phyloP scores from a whole-genome alignment of 1,140 invertebrate genomes.

The Helicoverpa zea region DNA sequence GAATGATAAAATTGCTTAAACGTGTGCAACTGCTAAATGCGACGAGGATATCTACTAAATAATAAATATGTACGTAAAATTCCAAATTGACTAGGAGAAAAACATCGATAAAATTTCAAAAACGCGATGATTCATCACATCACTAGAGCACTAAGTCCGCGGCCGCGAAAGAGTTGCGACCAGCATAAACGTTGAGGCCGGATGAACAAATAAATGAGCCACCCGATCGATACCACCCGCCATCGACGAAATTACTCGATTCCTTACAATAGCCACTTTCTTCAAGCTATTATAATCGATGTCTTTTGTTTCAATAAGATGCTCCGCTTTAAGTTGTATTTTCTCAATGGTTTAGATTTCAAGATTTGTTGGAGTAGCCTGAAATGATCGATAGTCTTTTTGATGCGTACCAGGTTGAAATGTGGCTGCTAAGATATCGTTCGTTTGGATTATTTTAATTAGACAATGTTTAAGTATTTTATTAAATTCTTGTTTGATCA shows the following conservation, averaged over 20 bases:
- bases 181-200: constrained; percentile 77
- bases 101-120: constrained; percentile 44
- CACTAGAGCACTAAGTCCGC: constrained; percentile 57
- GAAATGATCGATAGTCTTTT: background rate
- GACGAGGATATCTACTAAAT: background rate
- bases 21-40: no score
- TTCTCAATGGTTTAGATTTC: constrained; percentile 5
- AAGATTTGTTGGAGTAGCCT: background rate
- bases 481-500: no score
- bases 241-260: constrained; percentile 58
- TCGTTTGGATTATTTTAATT: no score
- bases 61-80: no score
- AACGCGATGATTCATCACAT: constrained; percentile 20
- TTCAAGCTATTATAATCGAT: constrained; percentile 29
- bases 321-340: constrained; percentile 1
- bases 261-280: constrained; percentile 49
- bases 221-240: constrained; percentile 64
- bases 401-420: background rate
- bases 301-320: constrained; percentile 36
- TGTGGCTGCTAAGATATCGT: background rate
- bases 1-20: no score
- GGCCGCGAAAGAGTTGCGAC: constrained; percentile 76
- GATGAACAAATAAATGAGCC: constrained; percentile 83
- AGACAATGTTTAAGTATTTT: no score
- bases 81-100: background rate